These are phyloP conservation scores for Sminthopsis crassicaudata DNA, from an alignment of 2,113 vertebrate species.

Conservation along the genomic window DNA sequence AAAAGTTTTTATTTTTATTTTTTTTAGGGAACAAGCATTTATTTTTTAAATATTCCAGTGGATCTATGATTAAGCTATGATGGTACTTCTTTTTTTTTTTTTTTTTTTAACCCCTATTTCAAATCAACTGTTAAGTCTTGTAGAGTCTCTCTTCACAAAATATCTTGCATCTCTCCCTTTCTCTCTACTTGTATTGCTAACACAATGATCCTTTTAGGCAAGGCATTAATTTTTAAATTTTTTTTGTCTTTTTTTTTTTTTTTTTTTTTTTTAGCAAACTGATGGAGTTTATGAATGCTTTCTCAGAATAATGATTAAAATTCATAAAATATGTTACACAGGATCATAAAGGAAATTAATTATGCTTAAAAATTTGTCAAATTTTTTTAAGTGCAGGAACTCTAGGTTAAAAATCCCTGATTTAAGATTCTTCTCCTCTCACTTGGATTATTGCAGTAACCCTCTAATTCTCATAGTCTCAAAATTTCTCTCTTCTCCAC, in stretches of 20 bases:
- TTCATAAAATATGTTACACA: not conserved
- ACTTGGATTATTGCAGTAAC: not conserved
- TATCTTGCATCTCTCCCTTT: not conserved
- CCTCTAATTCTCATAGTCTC: not conserved
- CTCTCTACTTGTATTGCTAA: not conserved
- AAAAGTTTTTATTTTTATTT: not conserved
- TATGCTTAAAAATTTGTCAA: not conserved
- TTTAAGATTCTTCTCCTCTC: not conserved
- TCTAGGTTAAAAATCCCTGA: not conserved
- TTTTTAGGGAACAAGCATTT: not conserved
- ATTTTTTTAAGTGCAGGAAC: not conserved
- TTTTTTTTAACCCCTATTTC: not conserved
- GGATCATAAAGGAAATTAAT: not conserved
- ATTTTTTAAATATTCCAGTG: not conserved
- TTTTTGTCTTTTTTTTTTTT: not conserved
- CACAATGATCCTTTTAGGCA: not conserved
- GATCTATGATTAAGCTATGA: not conserved
- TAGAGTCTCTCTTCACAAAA: not conserved
- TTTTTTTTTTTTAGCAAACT: not conserved
- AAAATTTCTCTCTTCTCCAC: not conserved
- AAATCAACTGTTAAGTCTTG: not conserved
- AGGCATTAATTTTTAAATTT: not conserved
- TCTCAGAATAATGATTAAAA: not conserved
- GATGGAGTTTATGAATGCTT: not conserved
- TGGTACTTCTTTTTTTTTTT: not conserved